Base-by-base conservation (phyloP, 1,140 invertebrate genomes). In the Cyclina sinensis region DNA sequence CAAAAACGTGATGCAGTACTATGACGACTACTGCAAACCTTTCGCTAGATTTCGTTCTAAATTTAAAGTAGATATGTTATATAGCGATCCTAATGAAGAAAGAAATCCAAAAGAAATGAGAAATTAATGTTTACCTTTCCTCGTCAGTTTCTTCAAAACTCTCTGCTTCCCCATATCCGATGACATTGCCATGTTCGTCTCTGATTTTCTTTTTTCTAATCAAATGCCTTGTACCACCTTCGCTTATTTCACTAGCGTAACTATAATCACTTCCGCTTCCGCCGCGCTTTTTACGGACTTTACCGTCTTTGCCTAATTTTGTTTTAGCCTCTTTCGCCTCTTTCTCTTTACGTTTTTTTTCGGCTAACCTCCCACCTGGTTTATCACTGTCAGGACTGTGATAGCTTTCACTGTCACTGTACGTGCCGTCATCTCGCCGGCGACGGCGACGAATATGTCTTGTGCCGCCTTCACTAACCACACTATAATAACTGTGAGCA, bases 401-500 rank as follows among this genome's bases (percentile, higher is more conserved):
- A 88, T 95, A 95, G 4, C 93, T 94, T 82, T 94, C 95, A 81
- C 91, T 92, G 46, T 74, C 91, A 59, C 93, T 92, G 87, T 95
- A 95, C 0, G 94, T 95, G 21, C 94, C 94, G 65, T 95, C 95
- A 7, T 89, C 93, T n/a, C 89, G 88, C 82, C 91, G 94, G 57
- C 90, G 91, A 16, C 90, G 87, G 32, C 94, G 90, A 16, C 89
- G 90, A 3, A 95, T 94, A 68, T 94, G 92, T 12, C 95, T 91
- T 14, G 95, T 95, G 5, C 95, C 95, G 16, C 95, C 95, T 24
- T 91, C 95, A 87, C 94, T 94, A 24, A 93, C 90, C 5, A 94
- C 93, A 86, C 95, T 94, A 73, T 92, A 93, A 84, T 94, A 95
- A 86, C 94, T 95, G 78, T 94, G 93, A 12, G 94, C 95, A 91